These are phyloP conservation scores for Hozukius guyotensis DNA, from an alignment of 2,797 vertebrate species.

Conservation along the genomic window DNA sequence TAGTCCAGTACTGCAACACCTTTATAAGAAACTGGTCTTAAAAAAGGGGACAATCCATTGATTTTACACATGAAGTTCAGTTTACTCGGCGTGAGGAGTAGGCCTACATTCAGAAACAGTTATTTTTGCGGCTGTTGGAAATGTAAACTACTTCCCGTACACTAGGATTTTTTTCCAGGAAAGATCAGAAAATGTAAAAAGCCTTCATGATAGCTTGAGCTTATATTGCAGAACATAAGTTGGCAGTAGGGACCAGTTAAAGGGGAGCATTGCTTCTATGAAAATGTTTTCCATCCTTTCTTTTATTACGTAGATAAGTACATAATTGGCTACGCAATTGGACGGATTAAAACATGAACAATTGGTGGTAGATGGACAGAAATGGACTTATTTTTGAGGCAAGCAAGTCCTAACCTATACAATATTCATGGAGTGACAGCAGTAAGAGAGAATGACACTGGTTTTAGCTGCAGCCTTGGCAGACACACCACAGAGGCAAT, in stretches of 20 bases:
- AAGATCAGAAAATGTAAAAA: background rate
- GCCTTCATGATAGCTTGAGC: background rate
- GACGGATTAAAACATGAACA: slow-evolving; percentile 11
- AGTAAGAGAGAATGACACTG: slow-evolving; percentile 67
- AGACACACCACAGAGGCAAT: slow-evolving; percentile 61
- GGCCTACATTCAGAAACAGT: background rate
- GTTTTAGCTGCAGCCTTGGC: slow-evolving; percentile 70
- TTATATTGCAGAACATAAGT: background rate
- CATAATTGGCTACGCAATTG: background rate
- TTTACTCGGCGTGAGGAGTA: background rate
- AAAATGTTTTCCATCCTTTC: background rate
- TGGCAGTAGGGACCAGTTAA: background rate
- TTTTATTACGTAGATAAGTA: background rate
- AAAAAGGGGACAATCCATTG: background rate
- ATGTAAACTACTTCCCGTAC: background rate
- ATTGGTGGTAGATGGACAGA: slow-evolving; percentile 9
- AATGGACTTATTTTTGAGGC: slow-evolving; percentile 54
- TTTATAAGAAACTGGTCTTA: background rate
- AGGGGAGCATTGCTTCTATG: background rate
- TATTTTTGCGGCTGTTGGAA: background rate
- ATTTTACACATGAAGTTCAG: background rate
- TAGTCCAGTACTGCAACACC: background rate
- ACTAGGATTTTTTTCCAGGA: background rate
- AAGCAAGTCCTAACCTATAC: slow-evolving; percentile 55
- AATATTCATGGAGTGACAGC: slow-evolving; percentile 76